Evolutionary conservation across 2,888 invertebrate genomes (phyloP).

Genomic region (Drosophila flavopinicola): DNA sequence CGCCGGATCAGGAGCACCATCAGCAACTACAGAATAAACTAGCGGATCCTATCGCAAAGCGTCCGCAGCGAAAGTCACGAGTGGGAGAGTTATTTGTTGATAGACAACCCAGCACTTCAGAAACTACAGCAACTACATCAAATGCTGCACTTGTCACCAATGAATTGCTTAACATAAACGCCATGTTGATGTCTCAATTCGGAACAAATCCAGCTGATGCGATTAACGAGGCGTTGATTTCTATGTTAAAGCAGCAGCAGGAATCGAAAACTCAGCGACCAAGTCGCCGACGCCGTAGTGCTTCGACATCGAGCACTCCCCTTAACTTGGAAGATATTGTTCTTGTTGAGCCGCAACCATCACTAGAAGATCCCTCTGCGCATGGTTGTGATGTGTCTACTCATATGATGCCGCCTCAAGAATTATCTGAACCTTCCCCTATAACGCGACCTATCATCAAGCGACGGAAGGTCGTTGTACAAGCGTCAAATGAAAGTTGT

Average conservation of each 20-base stretch:
- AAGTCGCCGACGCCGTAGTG: conserved; percentile 58
- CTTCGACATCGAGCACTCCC: conserved; percentile 45
- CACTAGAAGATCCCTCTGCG: conserved; percentile 14
- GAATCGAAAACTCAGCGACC: conserved; percentile 60
- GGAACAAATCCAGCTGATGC: conserved; percentile 57
- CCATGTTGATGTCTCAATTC: conserved; percentile 63
- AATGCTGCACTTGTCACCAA: conserved; percentile 61
- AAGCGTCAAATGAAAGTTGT: conserved; percentile 39
- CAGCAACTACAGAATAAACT: conserved; percentile 9
- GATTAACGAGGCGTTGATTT: conserved; percentile 75
- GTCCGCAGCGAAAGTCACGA: conserved; percentile 33
- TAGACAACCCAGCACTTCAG: conserved; percentile 3
- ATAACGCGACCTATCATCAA: conserved; percentile 78
- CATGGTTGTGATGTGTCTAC: conserved; percentile 6
- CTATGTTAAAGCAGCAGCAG: conserved; percentile 77
- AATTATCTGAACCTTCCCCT: conserved; percentile 27
- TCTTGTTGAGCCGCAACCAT: conserved; percentile 72
- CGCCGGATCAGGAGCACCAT: conserved; percentile 60
- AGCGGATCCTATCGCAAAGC: conserved; percentile 23
- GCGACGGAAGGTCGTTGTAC: conserved; percentile 72
- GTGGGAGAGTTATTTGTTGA: conserved; percentile 21
- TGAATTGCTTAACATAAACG: conserved; percentile 57
- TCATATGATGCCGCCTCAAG: conserved; percentile 38
- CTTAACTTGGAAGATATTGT: conserved; percentile 81
- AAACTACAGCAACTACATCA: conserved; percentile 31